Base-by-base conservation (phyloP, 2,113 vertebrate genomes). In the Rhinoptilus africanus region DNA sequence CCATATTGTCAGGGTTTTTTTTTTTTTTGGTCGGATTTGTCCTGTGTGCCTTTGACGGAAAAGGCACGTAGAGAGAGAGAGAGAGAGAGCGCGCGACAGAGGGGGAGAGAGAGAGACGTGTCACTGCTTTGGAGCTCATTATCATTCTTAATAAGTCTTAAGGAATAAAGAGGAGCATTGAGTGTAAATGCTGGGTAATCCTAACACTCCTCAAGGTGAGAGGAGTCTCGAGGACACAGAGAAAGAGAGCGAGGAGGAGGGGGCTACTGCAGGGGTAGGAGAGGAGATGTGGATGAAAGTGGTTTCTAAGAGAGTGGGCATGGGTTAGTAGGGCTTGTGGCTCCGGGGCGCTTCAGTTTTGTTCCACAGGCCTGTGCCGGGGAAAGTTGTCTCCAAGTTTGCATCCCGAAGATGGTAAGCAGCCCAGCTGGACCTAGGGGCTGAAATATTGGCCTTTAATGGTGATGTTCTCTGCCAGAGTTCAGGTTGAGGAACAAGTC, bases 81-180 rank as follows among this genome's bases (percentile, higher is more conserved):
- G 97, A 92, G 96, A 94, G 97, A 92, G 97, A 76, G 97, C 60
- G 97, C 59, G 96, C 95, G 93, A 71, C 98, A 94, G 92, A 96
- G 97, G 98, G 98, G 97, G 96, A 98, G 97, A 98, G 98, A 98
- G 98, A 98, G 98, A 98, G 97, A 99, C 98, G 98, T 98, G 98
- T 98, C 98, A 98, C 98, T 98, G 98, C 99, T 99, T 99, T 98
- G 97, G 98, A 99, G 99, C 99, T 99, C 99, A 99, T 99, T 99
- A 99, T 99, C 99, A 99, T 99, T 99, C 99, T 99, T 99, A 99
- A 99, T 99, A 99, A 99, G 99, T 99, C 99, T 99, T 99, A 99
- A 99, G 99, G 99, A 99, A 99, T 99, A 99, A 99, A 98, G 98
- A 98, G 98, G 98, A 99, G 99, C 99, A 98, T 99, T 98, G 98